These are phyloP conservation scores for Saccopteryx bilineata DNA, from an alignment of 2,113 vertebrate species.

Conservation along the genomic window DNA sequence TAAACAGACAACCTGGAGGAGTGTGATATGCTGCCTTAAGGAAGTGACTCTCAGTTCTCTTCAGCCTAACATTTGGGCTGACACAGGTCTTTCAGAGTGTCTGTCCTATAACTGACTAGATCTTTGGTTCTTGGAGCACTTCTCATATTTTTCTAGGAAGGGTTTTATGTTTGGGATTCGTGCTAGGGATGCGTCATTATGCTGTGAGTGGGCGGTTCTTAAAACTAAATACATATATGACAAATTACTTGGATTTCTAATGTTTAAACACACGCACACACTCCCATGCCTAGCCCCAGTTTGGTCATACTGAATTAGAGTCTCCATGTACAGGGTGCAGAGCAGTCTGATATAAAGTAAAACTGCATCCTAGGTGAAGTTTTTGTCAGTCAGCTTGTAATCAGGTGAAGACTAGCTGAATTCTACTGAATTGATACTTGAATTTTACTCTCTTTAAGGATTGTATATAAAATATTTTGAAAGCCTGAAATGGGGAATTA, in stretches of 20 bases:
- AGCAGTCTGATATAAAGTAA: background rate
- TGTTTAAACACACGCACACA: background rate
- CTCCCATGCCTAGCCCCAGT: background rate
- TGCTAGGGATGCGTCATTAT: background rate
- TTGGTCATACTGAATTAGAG: background rate
- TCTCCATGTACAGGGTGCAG: background rate
- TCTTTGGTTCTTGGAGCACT: background rate
- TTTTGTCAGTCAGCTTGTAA: background rate
- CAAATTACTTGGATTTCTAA: background rate
- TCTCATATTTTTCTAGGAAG: background rate
- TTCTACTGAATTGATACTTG: background rate
- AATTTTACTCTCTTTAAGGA: conserved; percentile 22
- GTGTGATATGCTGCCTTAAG: background rate
- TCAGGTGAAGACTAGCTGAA: background rate
- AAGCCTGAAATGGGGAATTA: background rate
- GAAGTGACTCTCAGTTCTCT: background rate
- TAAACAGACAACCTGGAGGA: background rate
- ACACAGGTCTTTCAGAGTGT: background rate
- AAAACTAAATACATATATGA: background rate
- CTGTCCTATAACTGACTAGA: background rate
- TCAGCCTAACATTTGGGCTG: background rate
- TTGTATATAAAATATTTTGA: background rate
- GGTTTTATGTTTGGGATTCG: background rate
- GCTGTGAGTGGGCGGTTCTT: background rate
- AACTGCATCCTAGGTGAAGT: background rate